Conservation (phyloP, 2,113 vertebrate genomes). For the Caranx melampygus region DNA sequence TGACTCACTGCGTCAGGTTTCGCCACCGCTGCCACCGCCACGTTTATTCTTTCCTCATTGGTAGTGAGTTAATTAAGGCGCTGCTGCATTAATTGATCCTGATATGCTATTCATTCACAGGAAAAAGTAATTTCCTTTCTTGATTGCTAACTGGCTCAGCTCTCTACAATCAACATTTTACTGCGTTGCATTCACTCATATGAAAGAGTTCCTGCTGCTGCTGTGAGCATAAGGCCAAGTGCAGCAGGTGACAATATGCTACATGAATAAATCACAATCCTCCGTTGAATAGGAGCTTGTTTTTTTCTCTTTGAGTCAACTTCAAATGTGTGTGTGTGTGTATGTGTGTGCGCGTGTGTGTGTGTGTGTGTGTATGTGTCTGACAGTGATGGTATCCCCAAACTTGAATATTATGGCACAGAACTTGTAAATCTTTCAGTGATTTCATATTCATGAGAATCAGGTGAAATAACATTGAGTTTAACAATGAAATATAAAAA, state of each 20-base stretch:
- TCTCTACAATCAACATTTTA: constrained; percentile 63
- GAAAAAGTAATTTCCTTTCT: constrained; percentile 72
- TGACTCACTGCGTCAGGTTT: constrained; percentile 20
- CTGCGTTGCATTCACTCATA: constrained; percentile 53
- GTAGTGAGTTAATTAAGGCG: constrained; percentile 68
- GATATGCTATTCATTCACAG: constrained; percentile 73
- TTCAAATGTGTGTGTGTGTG: constrained; percentile 9
- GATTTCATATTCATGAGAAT: neutral
- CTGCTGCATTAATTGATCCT: constrained; percentile 72
- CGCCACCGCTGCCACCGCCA: neutral
- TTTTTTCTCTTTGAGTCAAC: constrained; percentile 28
- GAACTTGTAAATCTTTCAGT: neutral
- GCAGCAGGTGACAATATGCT: constrained; percentile 50
- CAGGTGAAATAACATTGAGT: neutral
- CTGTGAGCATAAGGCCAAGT: neutral
- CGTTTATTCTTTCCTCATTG: constrained; percentile 51
- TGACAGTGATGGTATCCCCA: constrained; percentile 1
- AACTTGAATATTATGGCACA: neutral
- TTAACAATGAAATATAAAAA: neutral
- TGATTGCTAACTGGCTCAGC: constrained; percentile 67
- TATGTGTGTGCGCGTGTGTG: neutral
- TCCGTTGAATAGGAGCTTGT: constrained; percentile 25
- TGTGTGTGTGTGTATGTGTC: neutral
- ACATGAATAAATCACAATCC: constrained; percentile 40
- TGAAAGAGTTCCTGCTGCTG: constrained; percentile 45